Evolutionary conservation across 1,140 invertebrate genomes (phyloP).

Genomic region (Paramacrobiotus metropolitanus): DNA sequence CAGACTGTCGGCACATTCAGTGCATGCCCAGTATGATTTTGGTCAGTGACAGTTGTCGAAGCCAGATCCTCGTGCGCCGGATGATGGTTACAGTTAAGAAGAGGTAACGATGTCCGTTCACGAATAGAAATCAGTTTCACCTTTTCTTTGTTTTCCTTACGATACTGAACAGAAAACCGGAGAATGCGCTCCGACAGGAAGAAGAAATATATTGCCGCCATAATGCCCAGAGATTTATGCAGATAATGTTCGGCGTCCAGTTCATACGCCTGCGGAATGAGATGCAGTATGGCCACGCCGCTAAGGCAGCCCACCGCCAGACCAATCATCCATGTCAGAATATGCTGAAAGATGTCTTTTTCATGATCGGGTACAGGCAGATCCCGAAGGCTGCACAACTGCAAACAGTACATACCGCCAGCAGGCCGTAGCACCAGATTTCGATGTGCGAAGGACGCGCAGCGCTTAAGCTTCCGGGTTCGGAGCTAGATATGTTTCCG

Average conservation of each 20-base stretch:
- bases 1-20: no score
- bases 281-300: constrained; percentile 36
- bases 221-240: not conserved
- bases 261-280: constrained; percentile 31
- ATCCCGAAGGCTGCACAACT: constrained; percentile 35
- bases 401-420: constrained; percentile 36
- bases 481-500: no score
- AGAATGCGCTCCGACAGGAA: not conserved
- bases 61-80: no score
- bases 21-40: no score
- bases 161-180: no score
- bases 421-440: constrained; percentile 35
- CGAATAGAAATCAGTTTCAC: no score
- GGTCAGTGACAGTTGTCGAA: no score
- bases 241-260: not conserved
- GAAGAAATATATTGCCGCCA: not conserved
- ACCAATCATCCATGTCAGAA: constrained; percentile 36
- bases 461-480: no score
- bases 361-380: constrained; percentile 33
- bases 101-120: no score
- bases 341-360: constrained; percentile 28
- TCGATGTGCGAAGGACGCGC: not conserved
- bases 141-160: no score
- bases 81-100: no score
- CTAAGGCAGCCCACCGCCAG: constrained; percentile 38